Conservation (phyloP, 2,888 invertebrate genomes). For the Ernsta delagoae region DNA sequence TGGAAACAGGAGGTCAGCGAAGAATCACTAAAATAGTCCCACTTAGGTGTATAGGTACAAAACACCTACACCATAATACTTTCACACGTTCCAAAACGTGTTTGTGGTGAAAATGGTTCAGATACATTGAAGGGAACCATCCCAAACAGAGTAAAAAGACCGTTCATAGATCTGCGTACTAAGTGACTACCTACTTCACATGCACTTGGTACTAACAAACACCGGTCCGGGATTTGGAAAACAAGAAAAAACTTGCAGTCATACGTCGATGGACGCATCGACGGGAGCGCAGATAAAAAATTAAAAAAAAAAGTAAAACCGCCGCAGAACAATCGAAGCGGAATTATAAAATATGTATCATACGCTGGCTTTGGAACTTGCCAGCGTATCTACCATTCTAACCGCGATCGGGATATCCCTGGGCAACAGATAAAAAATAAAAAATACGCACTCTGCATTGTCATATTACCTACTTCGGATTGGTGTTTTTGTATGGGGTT, state of each 20-base stretch:
- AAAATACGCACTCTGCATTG: constrained; percentile 40
- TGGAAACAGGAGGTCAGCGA: background rate
- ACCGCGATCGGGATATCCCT: constrained; percentile 78
- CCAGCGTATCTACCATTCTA: constrained; percentile 70
- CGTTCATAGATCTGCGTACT: constrained; percentile 28
- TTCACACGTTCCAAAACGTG: constrained; percentile 6
- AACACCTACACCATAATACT: background rate
- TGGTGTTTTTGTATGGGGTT: constrained; percentile 19
- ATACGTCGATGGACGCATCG: constrained; percentile 78
- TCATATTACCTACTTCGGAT: constrained; percentile 27
- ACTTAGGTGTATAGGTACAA: background rate
- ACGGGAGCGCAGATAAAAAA: constrained; percentile 64
- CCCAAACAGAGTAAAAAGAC: constrained; percentile 24
- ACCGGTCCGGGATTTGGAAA: constrained; percentile 62
- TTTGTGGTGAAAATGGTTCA: constrained; percentile 15
- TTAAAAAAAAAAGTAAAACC: constrained; percentile 67
- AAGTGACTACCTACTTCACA: constrained; percentile 44
- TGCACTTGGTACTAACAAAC: constrained; percentile 61
- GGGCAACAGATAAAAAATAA: constrained; percentile 58
- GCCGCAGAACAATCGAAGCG: constrained; percentile 80
- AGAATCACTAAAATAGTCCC: background rate
- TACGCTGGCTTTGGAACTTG: constrained; percentile 76
- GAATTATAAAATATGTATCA: constrained; percentile 83
- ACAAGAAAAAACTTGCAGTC: constrained; percentile 60
- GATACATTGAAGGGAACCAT: constrained; percentile 14